phyloP scores from a whole-genome alignment of 2,888 invertebrate species.

The Iselma pallidipennis region DNA sequence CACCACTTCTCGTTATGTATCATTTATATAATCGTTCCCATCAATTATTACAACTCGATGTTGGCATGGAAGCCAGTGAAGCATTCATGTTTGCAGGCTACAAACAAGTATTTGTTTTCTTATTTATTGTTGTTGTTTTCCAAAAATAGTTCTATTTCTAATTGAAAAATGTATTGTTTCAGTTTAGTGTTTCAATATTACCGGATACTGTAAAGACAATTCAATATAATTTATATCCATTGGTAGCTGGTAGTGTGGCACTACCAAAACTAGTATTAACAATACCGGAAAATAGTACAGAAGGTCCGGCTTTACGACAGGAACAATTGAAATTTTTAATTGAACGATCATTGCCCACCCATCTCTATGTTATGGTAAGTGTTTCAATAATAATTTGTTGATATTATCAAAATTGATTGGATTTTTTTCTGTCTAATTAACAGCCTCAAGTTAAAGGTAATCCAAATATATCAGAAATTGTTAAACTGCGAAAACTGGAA shows the following conservation, averaged over 20 bases:
- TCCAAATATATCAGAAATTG: constrained; percentile 25
- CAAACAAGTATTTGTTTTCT: constrained; percentile 68
- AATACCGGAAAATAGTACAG: constrained; percentile 54
- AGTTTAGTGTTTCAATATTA: constrained; percentile 61
- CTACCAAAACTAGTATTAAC: constrained; percentile 66
- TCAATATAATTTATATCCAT: constrained; percentile 79
- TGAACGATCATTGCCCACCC: constrained; percentile 65
- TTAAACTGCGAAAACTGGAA: constrained; percentile 21
- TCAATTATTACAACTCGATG: constrained; percentile 70
- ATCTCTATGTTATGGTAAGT: constrained; percentile 68
- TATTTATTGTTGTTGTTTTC: not conserved
- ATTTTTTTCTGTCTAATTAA: constrained; percentile 20
- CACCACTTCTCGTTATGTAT: constrained; percentile 72
- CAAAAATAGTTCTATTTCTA: not conserved
- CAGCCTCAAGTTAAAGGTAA: constrained; percentile 46
- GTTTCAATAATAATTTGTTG: no score
- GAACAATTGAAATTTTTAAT: constrained; percentile 61
- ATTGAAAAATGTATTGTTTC: constrained; percentile 31
- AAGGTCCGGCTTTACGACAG: constrained; percentile 53
- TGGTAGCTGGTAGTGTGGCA: constrained; percentile 73
- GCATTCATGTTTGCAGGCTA: constrained; percentile 96
- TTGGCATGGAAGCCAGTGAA: constrained; percentile 81
- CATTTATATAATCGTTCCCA: constrained; percentile 73
- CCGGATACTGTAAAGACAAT: constrained; percentile 66
- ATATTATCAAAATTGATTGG: no score